Conservation (phyloP, 23 tunicate genomes). For the Oikopleura dioica region DNA sequence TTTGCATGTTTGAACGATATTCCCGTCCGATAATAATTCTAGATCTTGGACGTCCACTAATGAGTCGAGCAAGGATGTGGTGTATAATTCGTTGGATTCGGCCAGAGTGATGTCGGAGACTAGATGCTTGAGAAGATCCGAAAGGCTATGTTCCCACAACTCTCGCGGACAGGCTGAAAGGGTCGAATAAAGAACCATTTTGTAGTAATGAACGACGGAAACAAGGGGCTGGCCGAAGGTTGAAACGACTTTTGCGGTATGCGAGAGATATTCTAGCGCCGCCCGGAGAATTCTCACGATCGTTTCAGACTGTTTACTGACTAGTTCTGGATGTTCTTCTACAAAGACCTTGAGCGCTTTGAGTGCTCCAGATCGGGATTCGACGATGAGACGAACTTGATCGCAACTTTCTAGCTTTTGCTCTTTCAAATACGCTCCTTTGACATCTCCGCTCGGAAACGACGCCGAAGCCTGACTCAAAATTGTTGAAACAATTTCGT, state of each 20-base stretch:
- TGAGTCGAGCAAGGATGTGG: background rate
- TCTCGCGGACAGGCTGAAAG: background rate
- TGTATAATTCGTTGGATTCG: background rate
- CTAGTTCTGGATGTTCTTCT: background rate
- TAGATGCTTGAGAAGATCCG: background rate
- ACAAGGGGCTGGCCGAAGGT: background rate
- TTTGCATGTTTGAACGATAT: background rate
- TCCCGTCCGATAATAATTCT: background rate
- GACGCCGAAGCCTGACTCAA: too few species aligned
- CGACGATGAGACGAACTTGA: conserved; percentile 38
- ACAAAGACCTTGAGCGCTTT: background rate
- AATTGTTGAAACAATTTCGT: too few species aligned
- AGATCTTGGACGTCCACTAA: background rate
- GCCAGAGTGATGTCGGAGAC: background rate
- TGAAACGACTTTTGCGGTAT: background rate
- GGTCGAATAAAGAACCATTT: background rate
- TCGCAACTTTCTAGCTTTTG: background rate
- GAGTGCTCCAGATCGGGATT: conserved; percentile 78
- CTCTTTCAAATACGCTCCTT: background rate
- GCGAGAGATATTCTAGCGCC: background rate
- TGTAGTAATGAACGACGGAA: background rate
- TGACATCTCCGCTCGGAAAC: background rate
- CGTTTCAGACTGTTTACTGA: background rate
- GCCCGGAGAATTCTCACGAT: background rate
- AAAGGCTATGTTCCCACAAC: background rate